Percentiles rank a stretch among this genome's conserved stretches.
Conservation (phyloP, 2,888 invertebrate species). For the Orchestes rusci region DNA sequence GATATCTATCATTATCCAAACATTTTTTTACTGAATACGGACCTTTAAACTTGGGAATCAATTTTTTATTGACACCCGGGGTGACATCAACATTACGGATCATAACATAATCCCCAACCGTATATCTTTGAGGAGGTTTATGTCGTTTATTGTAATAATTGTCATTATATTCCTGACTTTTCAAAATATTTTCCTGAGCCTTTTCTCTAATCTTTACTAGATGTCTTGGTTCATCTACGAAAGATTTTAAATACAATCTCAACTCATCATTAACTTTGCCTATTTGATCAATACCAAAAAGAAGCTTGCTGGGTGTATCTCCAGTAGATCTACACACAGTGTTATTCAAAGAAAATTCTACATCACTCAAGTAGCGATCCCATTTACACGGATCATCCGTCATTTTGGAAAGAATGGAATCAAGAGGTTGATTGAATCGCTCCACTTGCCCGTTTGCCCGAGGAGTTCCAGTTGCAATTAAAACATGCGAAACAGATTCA, state of each 20-base stretch:
- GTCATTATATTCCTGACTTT: constrained; percentile 19
- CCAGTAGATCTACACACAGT: constrained; percentile 30
- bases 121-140: constrained; percentile 1
- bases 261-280: constrained; percentile 25
- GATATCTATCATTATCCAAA: constrained; percentile 6
- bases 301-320: constrained; percentile 28
- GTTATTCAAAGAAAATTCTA: constrained; percentile 28
- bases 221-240: constrained; percentile 21
- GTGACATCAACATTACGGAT: constrained; percentile 7
- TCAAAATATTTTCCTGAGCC: constrained; percentile 22
- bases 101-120: constrained; percentile 10
- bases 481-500: constrained; percentile 13
- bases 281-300: constrained; percentile 25
- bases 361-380: constrained; percentile 22
- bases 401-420: constrained; percentile 12
- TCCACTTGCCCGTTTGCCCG: constrained; percentile 34
- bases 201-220: constrained; percentile 19
- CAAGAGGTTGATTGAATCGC: constrained; percentile 11
- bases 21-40: constrained; percentile 4
- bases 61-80: constrained; percentile 11
- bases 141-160: constrained; percentile 5
- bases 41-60: constrained; percentile 11
- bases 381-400: constrained; percentile 18
- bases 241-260: constrained; percentile 2
- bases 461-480: constrained; percentile 30